Base-by-base conservation (phyloP, 2,797 vertebrate genomes). In the Phylloscopus collybita region DNA sequence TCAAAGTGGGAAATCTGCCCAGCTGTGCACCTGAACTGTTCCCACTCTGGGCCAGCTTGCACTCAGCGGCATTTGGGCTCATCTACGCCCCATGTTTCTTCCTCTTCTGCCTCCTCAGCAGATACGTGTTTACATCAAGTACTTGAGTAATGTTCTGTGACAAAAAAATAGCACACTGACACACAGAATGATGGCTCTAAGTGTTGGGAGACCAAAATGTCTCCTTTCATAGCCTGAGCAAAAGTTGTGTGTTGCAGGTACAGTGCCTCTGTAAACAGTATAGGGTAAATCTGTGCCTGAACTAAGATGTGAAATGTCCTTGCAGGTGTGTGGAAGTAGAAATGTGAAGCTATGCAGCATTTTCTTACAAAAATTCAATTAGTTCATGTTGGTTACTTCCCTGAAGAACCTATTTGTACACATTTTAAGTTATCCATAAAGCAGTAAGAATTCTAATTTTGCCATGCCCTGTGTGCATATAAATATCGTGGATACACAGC, bases 31-130 rank as follows among this genome's bases (percentile, higher is more conserved):
- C 60, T 73, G 67, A 73, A 6, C 45, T 49, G 11, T 51, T 47
- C 1, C 2, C 22, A 6, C 45, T 13, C 49, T 29, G 32, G 40
- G 29, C 53, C 56, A 34, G 0, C 34, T 89, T 0, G 0, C 70
- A 30, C 25, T 70, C 26, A 5, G 10, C 42, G 42, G 36, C 22
- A 44, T 45, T n/a, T 1, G 5, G 42, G 49, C 50, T 88, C 19
- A 25, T 60, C 90, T 78, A 21, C 0, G 4, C 13, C 19, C 32
- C 4, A 1, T 26, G 15, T 53, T 86, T 89, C 59, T 72, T 74
- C 23, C 13, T 18, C 56, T 79, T 90, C 54, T 38, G 45, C 27
- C 42, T 80, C 18, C 62, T 81, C 42, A 86, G 50, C 47, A 70
- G 51, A 59, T 59, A 72, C 0, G 6, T 51, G 19, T 87, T 91